phyloP scores from a whole-genome alignment of 2,113 vertebrate species.

The Caretta caretta region DNA sequence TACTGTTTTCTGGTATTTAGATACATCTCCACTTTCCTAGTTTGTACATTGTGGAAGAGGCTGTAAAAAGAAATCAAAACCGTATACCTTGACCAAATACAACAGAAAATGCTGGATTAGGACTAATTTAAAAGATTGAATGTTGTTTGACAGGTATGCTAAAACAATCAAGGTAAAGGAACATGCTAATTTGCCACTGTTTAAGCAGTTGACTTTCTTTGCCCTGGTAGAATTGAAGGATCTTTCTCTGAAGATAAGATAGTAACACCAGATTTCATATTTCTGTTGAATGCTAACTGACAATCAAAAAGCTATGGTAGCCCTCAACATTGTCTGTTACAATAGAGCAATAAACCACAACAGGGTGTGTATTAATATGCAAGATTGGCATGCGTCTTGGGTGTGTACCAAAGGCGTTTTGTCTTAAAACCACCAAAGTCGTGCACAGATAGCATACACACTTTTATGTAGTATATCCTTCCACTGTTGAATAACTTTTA shows the following conservation, averaged over 20 bases:
- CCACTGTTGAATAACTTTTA: conserved; percentile 3
- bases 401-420: conserved; percentile 29
- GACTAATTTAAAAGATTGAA: background rate
- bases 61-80: conserved; percentile 14
- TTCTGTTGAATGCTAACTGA: conserved; percentile 50
- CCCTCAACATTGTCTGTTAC: background rate
- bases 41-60: conserved; percentile 41
- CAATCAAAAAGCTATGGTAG: conserved; percentile 28
- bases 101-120: conserved; percentile 23
- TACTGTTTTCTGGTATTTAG: conserved; percentile 73
- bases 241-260: background rate
- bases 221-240: background rate
- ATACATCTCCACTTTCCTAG: conserved; percentile 58
- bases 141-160: conserved; percentile 31
- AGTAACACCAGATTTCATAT: background rate
- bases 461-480: conserved; percentile 34
- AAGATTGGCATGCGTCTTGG: background rate
- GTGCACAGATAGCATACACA: background rate
- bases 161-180: conserved; percentile 37
- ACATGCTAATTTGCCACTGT: conserved; percentile 33
- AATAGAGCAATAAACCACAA: conserved; percentile 37
- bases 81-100: conserved; percentile 39
- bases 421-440: background rate
- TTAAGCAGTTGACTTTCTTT: conserved; percentile 22
- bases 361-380: background rate